Evolutionary conservation across 2,797 vertebrate genomes (phyloP).

Genomic region (Falco biarmicus): DNA sequence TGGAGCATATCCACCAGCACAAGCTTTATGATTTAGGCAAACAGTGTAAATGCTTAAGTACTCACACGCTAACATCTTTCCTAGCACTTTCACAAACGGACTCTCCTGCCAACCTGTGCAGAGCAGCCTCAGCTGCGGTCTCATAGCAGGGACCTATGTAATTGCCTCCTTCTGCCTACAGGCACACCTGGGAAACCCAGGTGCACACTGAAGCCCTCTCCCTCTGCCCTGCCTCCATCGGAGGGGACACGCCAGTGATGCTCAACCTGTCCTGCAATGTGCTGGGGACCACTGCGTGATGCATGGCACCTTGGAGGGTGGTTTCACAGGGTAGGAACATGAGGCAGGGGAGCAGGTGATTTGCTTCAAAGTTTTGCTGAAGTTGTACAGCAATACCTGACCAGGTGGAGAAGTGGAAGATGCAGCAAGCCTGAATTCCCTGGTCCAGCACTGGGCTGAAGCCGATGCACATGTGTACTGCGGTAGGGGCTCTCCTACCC

Average conservation of each 20-base stretch:
- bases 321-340: rapidly evolving
- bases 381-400: background rate
- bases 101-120: background rate
- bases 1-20: background rate
- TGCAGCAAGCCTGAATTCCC: background rate
- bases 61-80: background rate
- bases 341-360: background rate
- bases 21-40: constrained; percentile 19
- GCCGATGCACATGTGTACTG: rapidly evolving
- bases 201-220: background rate
- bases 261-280: background rate
- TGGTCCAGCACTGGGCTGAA: rapidly evolving
- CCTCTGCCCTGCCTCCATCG: rapidly evolving
- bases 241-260: background rate
- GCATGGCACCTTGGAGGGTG: background rate
- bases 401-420: background rate
- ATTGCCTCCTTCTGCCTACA: background rate
- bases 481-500: background rate
- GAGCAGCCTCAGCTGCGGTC: background rate
- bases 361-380: background rate
- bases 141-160: background rate
- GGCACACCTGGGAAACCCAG: background rate
- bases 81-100: background rate
- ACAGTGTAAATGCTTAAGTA: background rate
- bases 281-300: rapidly evolving